Evolutionary conservation across 1,140 invertebrate species (phyloP).

Genomic region (Leptinotarsa defecta): DNA sequence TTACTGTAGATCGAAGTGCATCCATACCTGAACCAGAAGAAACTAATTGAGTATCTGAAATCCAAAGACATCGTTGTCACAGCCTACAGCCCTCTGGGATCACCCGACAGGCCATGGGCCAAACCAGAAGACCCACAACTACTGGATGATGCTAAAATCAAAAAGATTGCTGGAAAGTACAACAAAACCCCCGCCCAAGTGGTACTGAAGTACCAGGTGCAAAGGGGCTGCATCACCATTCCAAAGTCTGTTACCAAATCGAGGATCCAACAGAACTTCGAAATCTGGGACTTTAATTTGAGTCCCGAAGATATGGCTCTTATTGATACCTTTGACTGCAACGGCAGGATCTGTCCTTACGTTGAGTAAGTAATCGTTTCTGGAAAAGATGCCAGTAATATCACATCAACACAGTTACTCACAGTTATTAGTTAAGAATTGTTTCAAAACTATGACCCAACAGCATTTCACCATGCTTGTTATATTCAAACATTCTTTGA

Average conservation of each 20-base stretch:
- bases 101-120: constrained; percentile 69
- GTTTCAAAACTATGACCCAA: no score
- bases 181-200: constrained; percentile 74
- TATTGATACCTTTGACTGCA: constrained; percentile 57
- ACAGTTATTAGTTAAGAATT: no score
- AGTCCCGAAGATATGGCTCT: constrained; percentile 60
- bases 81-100: constrained; percentile 81
- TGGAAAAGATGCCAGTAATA: no score
- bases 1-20: constrained; percentile 77
- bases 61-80: constrained; percentile 70
- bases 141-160: constrained; percentile 67
- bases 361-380: constrained; percentile 35
- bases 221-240: constrained; percentile 59
- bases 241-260: constrained; percentile 70
- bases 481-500: no score
- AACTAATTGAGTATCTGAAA: constrained; percentile 74
- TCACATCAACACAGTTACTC: no score
- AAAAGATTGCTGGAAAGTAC: constrained; percentile 69
- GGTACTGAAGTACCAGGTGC: constrained; percentile 67
- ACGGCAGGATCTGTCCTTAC: constrained; percentile 46
- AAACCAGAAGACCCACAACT: constrained; percentile 69
- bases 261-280: constrained; percentile 72
- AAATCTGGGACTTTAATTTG: constrained; percentile 74
- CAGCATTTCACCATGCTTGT: no score
- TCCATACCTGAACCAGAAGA: constrained; percentile 80